These are phyloP conservation scores for Paraplagusia blochii DNA, from an alignment of 2,113 vertebrate species.

Conservation along the genomic window DNA sequence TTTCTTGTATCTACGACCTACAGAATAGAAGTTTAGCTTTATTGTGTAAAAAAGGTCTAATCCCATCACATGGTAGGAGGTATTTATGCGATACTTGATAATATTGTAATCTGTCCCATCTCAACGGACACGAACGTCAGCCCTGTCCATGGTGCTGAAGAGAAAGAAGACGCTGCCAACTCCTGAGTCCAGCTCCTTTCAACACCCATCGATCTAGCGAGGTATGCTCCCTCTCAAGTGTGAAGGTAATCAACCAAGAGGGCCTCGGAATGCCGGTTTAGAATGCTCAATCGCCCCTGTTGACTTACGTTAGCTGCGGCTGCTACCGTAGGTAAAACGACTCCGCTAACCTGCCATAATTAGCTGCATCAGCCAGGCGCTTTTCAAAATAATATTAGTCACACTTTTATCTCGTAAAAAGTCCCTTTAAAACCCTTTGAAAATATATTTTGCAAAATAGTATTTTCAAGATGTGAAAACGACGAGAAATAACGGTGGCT, in stretches of 20 bases:
- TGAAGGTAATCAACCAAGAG: background rate
- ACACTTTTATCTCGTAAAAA: no score
- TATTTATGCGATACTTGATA: no score
- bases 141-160: conserved; percentile 75
- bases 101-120: no score
- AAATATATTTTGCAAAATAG: background rate
- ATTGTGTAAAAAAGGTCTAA: no score
- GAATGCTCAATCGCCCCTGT: conserved; percentile 4
- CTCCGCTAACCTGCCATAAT: conserved; percentile 1
- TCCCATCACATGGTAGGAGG: no score
- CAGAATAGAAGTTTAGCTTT: no score
- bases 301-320: conserved; percentile 43
- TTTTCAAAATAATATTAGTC: no score
- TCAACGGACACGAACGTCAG: background rate
- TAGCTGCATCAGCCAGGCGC: conserved; percentile 4
- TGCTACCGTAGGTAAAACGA: conserved; percentile 37
- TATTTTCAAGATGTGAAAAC: background rate
- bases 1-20: no score
- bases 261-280: conserved; percentile 13
- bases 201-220: no score
- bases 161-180: background rate
- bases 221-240: background rate
- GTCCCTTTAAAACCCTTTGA: no score
- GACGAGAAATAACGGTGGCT: conserved; percentile 23
- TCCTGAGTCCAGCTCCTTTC: background rate